These are phyloP conservation scores for Cephalotes varians DNA, from an alignment of 2,888 invertebrate genomes.

Conservation along the genomic window DNA sequence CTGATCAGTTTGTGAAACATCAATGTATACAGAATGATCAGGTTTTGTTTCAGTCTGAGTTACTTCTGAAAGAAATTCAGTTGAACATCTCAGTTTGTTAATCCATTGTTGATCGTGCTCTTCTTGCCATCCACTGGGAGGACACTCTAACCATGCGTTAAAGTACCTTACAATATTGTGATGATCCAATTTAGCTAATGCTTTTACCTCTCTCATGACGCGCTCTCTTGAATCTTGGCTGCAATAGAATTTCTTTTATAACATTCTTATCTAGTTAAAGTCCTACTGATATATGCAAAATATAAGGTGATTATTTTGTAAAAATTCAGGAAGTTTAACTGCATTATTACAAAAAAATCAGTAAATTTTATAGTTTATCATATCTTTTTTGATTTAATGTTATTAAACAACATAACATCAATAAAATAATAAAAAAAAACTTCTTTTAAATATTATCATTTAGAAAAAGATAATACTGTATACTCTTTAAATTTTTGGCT, in stretches of 20 bases:
- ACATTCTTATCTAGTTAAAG: constrained; percentile 9
- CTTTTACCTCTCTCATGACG: constrained; percentile 97
- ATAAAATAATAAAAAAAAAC: not conserved
- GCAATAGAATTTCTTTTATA: constrained; percentile 65
- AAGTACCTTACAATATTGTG: constrained; percentile 98
- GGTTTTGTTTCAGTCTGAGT: constrained; percentile 73
- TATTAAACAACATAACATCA: not conserved
- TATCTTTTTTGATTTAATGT: not conserved
- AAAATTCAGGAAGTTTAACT: not conserved
- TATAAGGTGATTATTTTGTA: not conserved
- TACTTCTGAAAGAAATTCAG: constrained; percentile 77
- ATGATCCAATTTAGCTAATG: constrained; percentile 97
- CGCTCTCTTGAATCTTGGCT: constrained; percentile 94
- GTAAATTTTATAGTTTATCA: not conserved
- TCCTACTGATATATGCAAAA: not conserved
- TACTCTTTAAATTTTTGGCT: not conserved
- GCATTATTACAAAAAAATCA: not conserved
- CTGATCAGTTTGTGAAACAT: constrained; percentile 77
- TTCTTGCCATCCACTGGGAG: constrained; percentile 96
- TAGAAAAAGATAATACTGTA: not conserved
- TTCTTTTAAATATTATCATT: not conserved
- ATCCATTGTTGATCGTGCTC: constrained; percentile 90
- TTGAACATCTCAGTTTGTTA: constrained; percentile 78
- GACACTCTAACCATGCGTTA: constrained; percentile 98
- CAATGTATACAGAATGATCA: constrained; percentile 77